Evolutionary conservation across 1,140 invertebrate species (phyloP).

Genomic region (Ctenoplectra terminalis): DNA sequence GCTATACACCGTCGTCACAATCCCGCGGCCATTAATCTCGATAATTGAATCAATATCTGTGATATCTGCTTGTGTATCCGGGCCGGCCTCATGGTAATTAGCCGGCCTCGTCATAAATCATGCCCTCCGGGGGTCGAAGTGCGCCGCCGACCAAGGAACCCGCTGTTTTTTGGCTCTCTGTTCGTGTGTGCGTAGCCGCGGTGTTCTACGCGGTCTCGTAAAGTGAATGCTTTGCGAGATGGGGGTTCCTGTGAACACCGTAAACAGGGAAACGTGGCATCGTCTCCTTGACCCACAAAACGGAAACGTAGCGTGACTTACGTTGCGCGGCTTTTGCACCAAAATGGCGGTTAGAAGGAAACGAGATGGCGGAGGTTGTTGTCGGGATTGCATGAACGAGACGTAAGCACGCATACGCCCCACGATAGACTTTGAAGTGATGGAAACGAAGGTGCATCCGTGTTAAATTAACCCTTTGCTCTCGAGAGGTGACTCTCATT

Average conservation of each 20-base stretch:
- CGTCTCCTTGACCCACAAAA: background rate
- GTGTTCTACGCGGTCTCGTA: conserved; percentile 4
- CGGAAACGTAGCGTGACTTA: no score
- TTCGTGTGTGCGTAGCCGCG: background rate
- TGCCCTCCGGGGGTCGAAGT: conserved; percentile 52
- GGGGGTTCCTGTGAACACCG: conserved; percentile 13
- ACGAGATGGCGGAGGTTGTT: no score
- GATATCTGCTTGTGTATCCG: conserved; percentile 67
- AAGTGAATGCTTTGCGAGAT: background rate
- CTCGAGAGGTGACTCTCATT: no score
- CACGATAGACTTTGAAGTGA: no score
- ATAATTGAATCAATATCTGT: conserved; percentile 77
- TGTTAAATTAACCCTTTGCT: no score
- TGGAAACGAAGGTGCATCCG: no score
- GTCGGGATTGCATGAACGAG: no score
- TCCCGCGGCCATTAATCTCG: conserved; percentile 72
- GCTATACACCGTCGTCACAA: conserved; percentile 60
- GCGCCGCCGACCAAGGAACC: conserved; percentile 9
- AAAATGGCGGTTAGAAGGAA: no score
- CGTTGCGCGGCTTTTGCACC: no score
- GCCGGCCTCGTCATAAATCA: conserved; percentile 68
- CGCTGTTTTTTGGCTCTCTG: background rate
- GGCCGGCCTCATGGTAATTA: conserved; percentile 68
- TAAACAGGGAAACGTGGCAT: background rate
- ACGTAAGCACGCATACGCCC: no score